Evolutionary conservation across 2,888 invertebrate genomes (phyloP).

Genomic region (Nysson spinosus): DNA sequence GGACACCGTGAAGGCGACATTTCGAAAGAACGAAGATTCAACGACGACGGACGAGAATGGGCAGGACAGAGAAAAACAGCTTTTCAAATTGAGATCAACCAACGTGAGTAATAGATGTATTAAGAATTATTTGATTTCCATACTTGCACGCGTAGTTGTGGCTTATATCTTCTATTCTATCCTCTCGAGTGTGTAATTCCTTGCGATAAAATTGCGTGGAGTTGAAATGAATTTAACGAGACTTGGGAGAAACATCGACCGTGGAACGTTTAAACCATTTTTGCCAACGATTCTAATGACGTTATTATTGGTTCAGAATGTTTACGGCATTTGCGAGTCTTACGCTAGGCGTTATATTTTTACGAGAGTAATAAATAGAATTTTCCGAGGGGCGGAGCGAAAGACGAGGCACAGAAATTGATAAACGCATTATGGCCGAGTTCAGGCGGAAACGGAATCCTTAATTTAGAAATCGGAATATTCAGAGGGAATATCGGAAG

Average conservation of each 20-base stretch:
- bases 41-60: neutral
- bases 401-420: constrained; percentile 51
- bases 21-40: neutral
- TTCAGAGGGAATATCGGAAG: constrained; percentile 31
- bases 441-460: constrained; percentile 55
- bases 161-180: no score
- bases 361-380: constrained; percentile 51
- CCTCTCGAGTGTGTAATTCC: no score
- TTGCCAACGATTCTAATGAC: neutral
- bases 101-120: no score
- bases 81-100: no score
- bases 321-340: constrained; percentile 29
- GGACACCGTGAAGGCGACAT: no score
- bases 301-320: constrained; percentile 18
- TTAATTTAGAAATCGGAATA: constrained; percentile 59
- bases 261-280: constrained; percentile 5
- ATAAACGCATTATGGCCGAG: constrained; percentile 62
- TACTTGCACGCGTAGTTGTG: no score
- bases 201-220: no score
- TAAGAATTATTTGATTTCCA: no score
- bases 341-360: constrained; percentile 46
- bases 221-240: constrained; percentile 2
- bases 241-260: constrained; percentile 2
- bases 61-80: no score
- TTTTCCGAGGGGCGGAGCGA: constrained; percentile 51